Base-by-base conservation (phyloP, 2,888 invertebrate genomes). In the Eustalomyia histrio region DNA sequence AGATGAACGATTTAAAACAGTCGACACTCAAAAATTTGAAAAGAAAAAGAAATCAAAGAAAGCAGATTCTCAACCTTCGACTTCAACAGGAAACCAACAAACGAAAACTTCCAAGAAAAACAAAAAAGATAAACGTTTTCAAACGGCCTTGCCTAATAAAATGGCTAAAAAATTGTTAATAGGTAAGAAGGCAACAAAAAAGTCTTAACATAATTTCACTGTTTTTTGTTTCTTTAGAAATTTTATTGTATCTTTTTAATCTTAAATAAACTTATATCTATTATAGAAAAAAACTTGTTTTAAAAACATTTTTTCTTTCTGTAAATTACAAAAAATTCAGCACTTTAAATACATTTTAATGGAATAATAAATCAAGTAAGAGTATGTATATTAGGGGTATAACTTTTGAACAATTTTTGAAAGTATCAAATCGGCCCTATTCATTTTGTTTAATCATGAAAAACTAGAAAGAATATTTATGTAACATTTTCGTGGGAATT, bases 1-100 rank as follows among this genome's bases (percentile, higher is more conserved):
- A 6, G 91, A 91, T 74, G 90, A 89, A 12, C 90, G 91, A 0
- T 91, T 91, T 47, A 88, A 88, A 47, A 71, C 84, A 0, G 83
- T 91, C 1, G 85, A 89, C 60, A 79, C 82, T 21, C 76, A 86
- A 5, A 85, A 87, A 3, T 90, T 89, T 63, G 85, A 85, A 53
- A 88, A 88, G 57, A 86, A 85, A 55, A 85, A 85, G 24, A 84
- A 79, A 64, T 12, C 65, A 39, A 61, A 73, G 24, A 78, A 67
- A 29, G 50, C 9, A 2, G 24, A 55, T 16, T 1, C 53, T 12
- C 10, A 1, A 33, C 5, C 35, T 3, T 9, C 17, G 4, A 16
- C 43, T 9, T n/a, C 39, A 1, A 12, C 64, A 18, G 39, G 18
- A 55, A 57, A 18, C 21, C 6, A 33, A 58, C 69, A 53, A 29